Evolutionary conservation across 2,113 vertebrate species (phyloP).

Genomic region (Alligator mississippiensis): DNA sequence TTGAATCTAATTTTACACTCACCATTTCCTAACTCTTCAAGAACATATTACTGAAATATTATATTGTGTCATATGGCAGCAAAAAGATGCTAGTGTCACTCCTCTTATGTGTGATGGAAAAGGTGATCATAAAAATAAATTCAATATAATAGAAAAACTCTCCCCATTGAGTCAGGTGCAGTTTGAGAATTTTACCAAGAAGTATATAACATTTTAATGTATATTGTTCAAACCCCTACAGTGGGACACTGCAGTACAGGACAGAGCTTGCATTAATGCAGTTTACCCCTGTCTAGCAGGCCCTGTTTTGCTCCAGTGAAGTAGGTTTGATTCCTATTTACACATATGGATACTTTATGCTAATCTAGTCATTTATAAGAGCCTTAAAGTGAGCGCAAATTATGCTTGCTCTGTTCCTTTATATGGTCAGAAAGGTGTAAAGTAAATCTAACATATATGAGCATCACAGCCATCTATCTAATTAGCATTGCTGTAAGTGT

Average conservation of each 20-base stretch:
- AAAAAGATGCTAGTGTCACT: not conserved
- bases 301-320: not conserved
- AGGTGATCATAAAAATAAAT: not conserved
- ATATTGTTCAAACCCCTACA: not conserved
- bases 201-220: not conserved
- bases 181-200: not conserved
- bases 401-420: not conserved
- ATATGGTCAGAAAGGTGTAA: not conserved
- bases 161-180: constrained; percentile 30
- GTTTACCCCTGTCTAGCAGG: constrained; percentile 4
- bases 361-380: not conserved
- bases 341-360: not conserved
- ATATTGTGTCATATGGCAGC: not conserved
- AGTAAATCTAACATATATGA: accelerated
- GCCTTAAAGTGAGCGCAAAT: not conserved
- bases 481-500: not conserved
- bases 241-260: not conserved
- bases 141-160: constrained; percentile 49
- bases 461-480: not conserved
- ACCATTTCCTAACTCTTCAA: not conserved
- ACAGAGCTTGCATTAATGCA: not conserved
- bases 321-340: not conserved
- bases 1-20: not conserved
- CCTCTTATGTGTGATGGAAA: not conserved
- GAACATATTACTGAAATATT: not conserved